Percentiles rank a stretch among this genome's conserved stretches.
phyloP scores from a whole-genome alignment of 1,140 invertebrate genomes.

The Saxidomus purpurata region DNA sequence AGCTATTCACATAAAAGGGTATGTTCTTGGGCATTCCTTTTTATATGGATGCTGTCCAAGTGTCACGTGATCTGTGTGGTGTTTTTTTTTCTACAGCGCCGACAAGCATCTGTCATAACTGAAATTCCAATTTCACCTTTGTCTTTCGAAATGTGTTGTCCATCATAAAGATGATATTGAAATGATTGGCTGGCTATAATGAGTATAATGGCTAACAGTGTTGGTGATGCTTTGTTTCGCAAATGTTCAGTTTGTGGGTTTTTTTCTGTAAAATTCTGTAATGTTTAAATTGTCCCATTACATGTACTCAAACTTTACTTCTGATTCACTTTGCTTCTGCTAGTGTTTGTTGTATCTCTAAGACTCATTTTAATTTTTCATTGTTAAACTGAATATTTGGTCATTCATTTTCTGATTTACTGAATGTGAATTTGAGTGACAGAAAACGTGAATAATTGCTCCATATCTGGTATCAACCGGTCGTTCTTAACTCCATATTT shows the following conservation, averaged over 20 bases:
- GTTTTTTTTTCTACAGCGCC: background rate
- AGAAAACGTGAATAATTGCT: no score
- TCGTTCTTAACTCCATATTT: no score
- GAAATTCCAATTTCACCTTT: constrained; percentile 1
- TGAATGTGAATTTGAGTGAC: no score
- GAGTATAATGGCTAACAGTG: background rate
- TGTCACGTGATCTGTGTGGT: constrained; percentile 18
- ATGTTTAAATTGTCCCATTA: background rate
- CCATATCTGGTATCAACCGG: no score
- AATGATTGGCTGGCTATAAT: background rate
- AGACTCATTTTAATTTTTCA: background rate
- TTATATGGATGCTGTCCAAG: constrained; percentile 22
- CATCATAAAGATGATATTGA: background rate
- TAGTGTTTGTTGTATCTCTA: constrained; percentile 1
- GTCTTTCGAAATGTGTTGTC: background rate
- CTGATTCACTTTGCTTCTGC: background rate
- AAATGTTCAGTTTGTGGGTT: background rate
- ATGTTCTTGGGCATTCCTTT: background rate
- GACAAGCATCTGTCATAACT: constrained; percentile 9
- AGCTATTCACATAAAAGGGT: background rate
- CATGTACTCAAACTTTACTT: background rate
- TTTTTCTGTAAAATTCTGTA: background rate
- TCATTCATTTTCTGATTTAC: no score
- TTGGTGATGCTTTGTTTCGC: background rate
- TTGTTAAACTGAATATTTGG: background rate